Evolutionary conservation across 2,797 vertebrate genomes (phyloP), one percentile per base, ranked within the genome.

Genomic region (Lindbergichthys nudifrons): DNA sequence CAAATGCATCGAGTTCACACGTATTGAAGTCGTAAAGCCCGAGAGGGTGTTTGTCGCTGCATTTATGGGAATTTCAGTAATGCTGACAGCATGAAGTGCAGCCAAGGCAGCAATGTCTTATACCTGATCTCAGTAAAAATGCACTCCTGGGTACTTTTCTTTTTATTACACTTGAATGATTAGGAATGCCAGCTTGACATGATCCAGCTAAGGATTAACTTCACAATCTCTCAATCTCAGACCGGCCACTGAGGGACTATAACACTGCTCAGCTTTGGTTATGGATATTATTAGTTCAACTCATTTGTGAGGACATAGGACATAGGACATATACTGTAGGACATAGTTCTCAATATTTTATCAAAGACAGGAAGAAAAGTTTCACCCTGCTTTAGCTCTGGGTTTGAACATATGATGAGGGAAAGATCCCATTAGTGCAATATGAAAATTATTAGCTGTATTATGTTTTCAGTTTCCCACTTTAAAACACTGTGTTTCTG

Each of bases 11-110:
- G 59, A 67, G 60, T 79, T 70, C 54, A 47, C 69, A 46, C 47
- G 53, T 61, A 64, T 48, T 77, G 46, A 79, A 77, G 73, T 76
- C 73, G 54, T 80, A 68, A 83, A 82, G 65, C 76, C 73, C 3
- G 0, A 26, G 82, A 82, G 82, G 39, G 60, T 63, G 73, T 79
- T 89, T 83, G 70, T 80, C 10, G 39, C 57, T 68, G 73, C 77
- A 58, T 85, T 88, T 84, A 88, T 85, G 68, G 56, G 69, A 81
- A 73, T 84, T 75, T 79, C 77, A 79, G 77, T 78, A 61, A 80
- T 64, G 83, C 75, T 87, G 90, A 87, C 88, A 81, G 85, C 47
- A 75, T 54, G 61, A 86, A 89, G 75, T 76, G 64, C 72, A 85
- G 82, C 70, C 81, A 52, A 77, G 59, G 74, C 77, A 80, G 80